These are phyloP conservation scores for Ophthalmolycus amberensis DNA, from an alignment of 2,113 vertebrate genomes.

Conservation along the genomic window DNA sequence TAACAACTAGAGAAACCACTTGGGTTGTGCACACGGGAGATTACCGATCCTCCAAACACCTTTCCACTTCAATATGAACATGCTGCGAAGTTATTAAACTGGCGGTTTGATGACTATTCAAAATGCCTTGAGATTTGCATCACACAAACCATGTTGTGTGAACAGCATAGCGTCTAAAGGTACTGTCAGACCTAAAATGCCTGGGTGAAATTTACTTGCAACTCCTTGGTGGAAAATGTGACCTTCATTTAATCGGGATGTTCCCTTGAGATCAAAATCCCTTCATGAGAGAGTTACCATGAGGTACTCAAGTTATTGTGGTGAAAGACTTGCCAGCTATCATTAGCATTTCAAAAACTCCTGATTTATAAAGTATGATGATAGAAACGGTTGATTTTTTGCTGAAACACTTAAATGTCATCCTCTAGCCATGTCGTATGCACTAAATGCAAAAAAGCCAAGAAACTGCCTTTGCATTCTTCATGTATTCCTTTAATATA, in stretches of 20 bases:
- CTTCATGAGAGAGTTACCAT: slow-evolving; percentile 24
- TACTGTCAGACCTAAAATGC: slow-evolving; percentile 35
- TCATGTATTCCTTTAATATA: neutral
- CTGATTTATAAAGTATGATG: neutral
- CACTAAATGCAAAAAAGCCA: neutral
- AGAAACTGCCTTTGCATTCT: neutral
- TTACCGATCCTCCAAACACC: slow-evolving; percentile 54
- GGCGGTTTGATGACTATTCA: slow-evolving; percentile 54
- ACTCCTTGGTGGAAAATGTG: slow-evolving; percentile 46
- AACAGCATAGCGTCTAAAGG: slow-evolving; percentile 29
- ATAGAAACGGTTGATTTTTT: neutral
- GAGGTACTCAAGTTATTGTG: slow-evolving; percentile 6
- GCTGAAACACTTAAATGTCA: neutral
- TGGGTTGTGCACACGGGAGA: slow-evolving; percentile 55
- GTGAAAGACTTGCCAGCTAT: slow-evolving; percentile 10
- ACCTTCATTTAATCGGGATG: slow-evolving; percentile 57
- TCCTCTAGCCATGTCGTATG: neutral
- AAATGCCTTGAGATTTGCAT: slow-evolving; percentile 54
- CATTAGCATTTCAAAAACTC: slow-evolving; percentile 11
- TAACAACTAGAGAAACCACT: slow-evolving; percentile 50
- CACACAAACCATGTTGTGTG: slow-evolving; percentile 45
- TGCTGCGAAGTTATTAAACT: slow-evolving; percentile 57
- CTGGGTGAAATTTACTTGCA: slow-evolving; percentile 61
- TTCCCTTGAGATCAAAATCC: slow-evolving; percentile 43
- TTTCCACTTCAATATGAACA: slow-evolving; percentile 53